These are phyloP conservation scores for Shargacucullia verbasci DNA, from an alignment of 2,888 invertebrate species.

Conservation along the genomic window DNA sequence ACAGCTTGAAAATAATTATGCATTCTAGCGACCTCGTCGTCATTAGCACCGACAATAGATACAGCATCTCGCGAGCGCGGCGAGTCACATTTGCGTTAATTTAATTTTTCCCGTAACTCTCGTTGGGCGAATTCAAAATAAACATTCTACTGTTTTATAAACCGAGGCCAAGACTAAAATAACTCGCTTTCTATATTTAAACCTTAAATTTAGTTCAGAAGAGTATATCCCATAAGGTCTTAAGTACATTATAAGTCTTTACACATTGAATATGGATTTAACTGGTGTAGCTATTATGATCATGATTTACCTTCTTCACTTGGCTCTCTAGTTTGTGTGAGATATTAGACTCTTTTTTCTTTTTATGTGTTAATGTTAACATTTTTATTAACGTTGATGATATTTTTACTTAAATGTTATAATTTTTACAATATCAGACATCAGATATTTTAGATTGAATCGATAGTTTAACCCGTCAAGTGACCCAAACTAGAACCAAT, in stretches of 20 bases:
- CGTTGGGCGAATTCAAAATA: conserved; percentile 78
- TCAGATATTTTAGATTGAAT: too few species aligned
- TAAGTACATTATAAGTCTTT: background rate
- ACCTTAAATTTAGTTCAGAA: conserved; percentile 39
- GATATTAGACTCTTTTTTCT: too few species aligned
- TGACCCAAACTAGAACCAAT: too few species aligned
- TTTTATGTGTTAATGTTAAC: too few species aligned
- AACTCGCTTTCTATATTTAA: conserved; percentile 63
- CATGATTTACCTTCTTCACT: background rate
- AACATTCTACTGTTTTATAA: conserved; percentile 77
- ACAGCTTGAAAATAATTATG: conserved; percentile 60
- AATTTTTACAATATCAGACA: too few species aligned
- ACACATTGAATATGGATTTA: too few species aligned
- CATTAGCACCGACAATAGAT: conserved; percentile 57
- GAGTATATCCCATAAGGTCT: conserved; percentile 19
- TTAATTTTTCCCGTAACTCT: conserved; percentile 74
- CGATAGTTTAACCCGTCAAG: too few species aligned
- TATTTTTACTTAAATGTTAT: too few species aligned
- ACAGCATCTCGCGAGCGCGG: conserved; percentile 32
- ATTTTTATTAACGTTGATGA: too few species aligned
- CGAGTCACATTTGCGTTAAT: conserved; percentile 53
- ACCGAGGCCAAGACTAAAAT: conserved; percentile 76
- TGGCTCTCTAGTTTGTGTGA: background rate
- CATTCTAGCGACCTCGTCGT: conserved; percentile 63
- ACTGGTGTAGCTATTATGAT: too few species aligned